Percentiles rank a stretch among this genome's conserved stretches.
Conservation (phyloP, 2,888 invertebrate genomes). For the Balanococcus diminutus region DNA sequence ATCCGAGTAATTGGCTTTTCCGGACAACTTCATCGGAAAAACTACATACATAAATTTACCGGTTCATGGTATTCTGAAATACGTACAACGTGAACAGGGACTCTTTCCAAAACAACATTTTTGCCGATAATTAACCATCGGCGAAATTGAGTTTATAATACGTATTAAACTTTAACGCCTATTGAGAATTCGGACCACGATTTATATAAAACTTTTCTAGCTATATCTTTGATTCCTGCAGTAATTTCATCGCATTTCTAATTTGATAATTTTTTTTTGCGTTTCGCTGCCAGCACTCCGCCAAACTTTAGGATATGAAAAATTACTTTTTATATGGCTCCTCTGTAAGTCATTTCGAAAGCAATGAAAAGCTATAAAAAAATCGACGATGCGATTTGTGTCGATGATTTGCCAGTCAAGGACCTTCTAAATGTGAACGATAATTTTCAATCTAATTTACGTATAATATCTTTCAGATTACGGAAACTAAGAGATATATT, state of each 20-base stretch:
- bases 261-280: background rate
- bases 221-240: background rate
- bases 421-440: too few species aligned
- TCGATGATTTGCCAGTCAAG: too few species aligned
- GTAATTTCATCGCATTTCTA: background rate
- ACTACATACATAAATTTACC: constrained; percentile 51
- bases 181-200: constrained; percentile 47
- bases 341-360: too few species aligned
- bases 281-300: background rate
- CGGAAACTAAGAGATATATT: too few species aligned
- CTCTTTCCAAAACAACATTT: constrained; percentile 24
- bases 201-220: constrained; percentile 23
- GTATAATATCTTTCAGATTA: too few species aligned
- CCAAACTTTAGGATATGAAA: background rate
- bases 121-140: constrained; percentile 43
- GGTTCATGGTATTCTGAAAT: constrained; percentile 42
- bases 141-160: constrained; percentile 47
- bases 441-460: too few species aligned
- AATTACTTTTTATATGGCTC: too few species aligned
- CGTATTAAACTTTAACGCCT: constrained; percentile 52
- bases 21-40: constrained; percentile 51
- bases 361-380: background rate
- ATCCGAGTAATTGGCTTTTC: constrained; percentile 54
- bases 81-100: background rate
- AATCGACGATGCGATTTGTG: too few species aligned